Base-by-base conservation (phyloP, 2,113 vertebrate genomes). In the Apteryx owenii region DNA sequence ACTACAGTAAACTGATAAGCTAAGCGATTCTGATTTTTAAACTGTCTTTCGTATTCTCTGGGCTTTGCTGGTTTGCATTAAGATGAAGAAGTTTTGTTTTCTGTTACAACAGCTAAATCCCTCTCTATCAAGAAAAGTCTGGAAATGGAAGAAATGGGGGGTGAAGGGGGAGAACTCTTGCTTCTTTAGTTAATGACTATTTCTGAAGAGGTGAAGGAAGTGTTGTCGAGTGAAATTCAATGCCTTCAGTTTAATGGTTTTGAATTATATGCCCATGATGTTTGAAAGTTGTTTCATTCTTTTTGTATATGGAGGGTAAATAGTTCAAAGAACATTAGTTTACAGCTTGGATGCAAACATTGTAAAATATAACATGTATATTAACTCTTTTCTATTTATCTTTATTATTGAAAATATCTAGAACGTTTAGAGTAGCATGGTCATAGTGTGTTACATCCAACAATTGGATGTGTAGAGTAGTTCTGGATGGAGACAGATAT, bases 361-460 rank as follows among this genome's bases (percentile, higher is more conserved):
- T 98, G 98, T 98, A 98, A 98, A 98, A 98, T 98, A 98, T 81
- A 97, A 98, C 80, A 4, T 98, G 98, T 98, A 98, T 97, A 98
- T 98, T 98, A 97, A 98, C 97, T 97, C 93, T 98, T 98, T 98
- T 98, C 97, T 98, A 98, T 98, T 98, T 98, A 98, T 98, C 98
- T 98, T 98, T 98, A 96, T 97, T 98, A 98, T 95, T 96, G 97
- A 97, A 97, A 98, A 92, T 91, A 91, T 6, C 44, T 98, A 97
- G 97, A 95, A 82, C 85, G 92, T 93, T 95, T 95, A 95, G 96
- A 95, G 68, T 97, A 98, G 98, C 95, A 85, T 97, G 96, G 93
- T 97, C 91, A 71, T 53, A 69, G 90, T 94, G 94, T 94, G 96
- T 95, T 94, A 93, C 98, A 97, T 98, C 94, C 93, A 89, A 68